These are phyloP conservation scores for Trissonchulus latispiculum DNA, from an alignment of 2,888 invertebrate species.

Conservation along the genomic window DNA sequence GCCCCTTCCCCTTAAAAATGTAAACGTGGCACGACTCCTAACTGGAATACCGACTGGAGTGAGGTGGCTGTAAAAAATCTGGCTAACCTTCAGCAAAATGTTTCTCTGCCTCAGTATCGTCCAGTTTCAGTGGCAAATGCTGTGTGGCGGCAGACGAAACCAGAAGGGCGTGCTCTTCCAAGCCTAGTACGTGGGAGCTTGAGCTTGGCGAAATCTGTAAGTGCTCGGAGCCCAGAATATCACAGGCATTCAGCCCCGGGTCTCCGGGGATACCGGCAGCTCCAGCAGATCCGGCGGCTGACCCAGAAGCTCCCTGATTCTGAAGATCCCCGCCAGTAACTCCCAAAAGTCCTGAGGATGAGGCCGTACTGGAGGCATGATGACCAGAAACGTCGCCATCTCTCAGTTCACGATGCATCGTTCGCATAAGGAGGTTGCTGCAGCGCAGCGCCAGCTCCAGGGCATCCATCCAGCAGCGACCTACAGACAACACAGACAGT, in stretches of 20 bases:
- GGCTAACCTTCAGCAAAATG: constrained; percentile 28
- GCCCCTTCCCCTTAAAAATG: too few species aligned
- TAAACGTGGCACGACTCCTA: too few species aligned
- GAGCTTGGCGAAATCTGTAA: not conserved
- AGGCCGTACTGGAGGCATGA: not conserved
- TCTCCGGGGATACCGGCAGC: too few species aligned
- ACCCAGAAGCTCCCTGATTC: not conserved
- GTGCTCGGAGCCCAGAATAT: too few species aligned
- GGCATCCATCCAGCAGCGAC: constrained; percentile 89
- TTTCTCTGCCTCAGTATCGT: constrained; percentile 36
- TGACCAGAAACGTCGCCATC: not conserved
- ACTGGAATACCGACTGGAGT: too few species aligned
- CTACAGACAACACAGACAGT: constrained; percentile 35
- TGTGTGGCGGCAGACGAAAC: constrained; percentile 5
- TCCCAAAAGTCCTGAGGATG: not conserved
- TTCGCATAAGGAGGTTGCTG: constrained; percentile 64
- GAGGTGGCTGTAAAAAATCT: too few species aligned
- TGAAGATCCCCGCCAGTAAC: too few species aligned
- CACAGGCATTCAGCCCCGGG: too few species aligned
- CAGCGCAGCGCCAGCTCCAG: constrained; percentile 71
- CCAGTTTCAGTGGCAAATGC: constrained; percentile 6
- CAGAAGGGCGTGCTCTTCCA: not conserved
- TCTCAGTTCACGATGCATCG: constrained; percentile 48
- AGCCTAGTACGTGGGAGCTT: not conserved
- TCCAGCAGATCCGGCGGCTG: not conserved